phyloP scores from a whole-genome alignment of 2,888 invertebrate species.

The Endotricha flammealis region DNA sequence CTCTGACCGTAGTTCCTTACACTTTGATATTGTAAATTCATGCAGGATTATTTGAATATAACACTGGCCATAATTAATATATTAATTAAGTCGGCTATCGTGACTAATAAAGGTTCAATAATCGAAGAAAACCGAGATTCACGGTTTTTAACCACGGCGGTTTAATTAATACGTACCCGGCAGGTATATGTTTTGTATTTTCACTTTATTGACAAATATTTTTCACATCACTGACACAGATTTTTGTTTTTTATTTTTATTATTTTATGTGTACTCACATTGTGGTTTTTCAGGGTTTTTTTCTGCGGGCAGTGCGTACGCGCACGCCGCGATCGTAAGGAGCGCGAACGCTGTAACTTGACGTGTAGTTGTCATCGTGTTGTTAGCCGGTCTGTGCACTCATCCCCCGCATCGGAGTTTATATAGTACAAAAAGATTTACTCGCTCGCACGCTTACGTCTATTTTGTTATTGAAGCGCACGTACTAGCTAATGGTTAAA shows the following conservation, averaged over 20 bases:
- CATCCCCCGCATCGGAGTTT: slow-evolving; percentile 31
- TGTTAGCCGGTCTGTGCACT: slow-evolving; percentile 20
- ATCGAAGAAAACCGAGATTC: neutral
- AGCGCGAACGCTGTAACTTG: slow-evolving; percentile 33
- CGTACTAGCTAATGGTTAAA: too few species aligned
- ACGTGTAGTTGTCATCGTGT: slow-evolving; percentile 30
- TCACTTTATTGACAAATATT: neutral
- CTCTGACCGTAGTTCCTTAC: too few species aligned
- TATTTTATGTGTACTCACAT: slow-evolving; percentile 14
- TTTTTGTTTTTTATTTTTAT: neutral
- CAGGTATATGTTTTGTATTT: neutral
- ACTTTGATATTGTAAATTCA: too few species aligned
- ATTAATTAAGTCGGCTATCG: too few species aligned
- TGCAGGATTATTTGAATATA: too few species aligned
- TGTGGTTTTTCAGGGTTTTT: slow-evolving; percentile 19
- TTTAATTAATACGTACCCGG: neutral
- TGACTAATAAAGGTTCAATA: neutral
- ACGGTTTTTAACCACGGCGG: neutral
- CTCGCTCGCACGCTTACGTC: slow-evolving; percentile 8
- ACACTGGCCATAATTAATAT: too few species aligned
- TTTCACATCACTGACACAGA: neutral
- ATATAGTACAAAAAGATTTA: slow-evolving; percentile 30
- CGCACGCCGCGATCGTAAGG: slow-evolving; percentile 31
- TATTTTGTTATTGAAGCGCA: neutral
- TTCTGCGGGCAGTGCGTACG: slow-evolving; percentile 26